These are phyloP conservation scores for Lineus longissimus DNA, from an alignment of 1,140 invertebrate species.

Conservation along the genomic window DNA sequence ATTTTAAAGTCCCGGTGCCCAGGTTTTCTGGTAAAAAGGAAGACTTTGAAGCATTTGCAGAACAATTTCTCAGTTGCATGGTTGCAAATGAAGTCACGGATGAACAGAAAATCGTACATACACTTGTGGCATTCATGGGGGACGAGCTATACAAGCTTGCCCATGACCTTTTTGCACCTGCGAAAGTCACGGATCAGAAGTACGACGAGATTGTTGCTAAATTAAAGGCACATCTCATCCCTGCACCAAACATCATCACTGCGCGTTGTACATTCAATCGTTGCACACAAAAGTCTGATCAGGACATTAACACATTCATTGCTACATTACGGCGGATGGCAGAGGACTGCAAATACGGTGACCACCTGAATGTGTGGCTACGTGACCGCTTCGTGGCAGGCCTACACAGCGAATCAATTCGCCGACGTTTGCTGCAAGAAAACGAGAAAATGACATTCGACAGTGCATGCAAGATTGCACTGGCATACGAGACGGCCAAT, in stretches of 20 bases:
- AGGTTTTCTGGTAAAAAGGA: neutral
- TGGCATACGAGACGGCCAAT: neutral
- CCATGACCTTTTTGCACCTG: neutral
- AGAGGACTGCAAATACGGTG: neutral
- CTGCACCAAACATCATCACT: neutral
- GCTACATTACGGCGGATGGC: neutral
- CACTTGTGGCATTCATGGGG: neutral
- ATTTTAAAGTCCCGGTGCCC: too few species aligned
- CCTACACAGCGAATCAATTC: neutral
- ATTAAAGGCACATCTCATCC: neutral
- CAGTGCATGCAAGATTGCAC: neutral
- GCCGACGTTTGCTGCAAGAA: neutral
- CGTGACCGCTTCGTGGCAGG: neutral
- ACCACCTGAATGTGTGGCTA: neutral
- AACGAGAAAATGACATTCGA: neutral
- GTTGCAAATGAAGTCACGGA: neutral
- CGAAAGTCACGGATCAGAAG: neutral
- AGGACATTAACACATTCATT: neutral
- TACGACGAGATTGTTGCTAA: neutral
- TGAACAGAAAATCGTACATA: neutral
- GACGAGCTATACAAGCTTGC: neutral
- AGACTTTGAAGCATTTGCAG: neutral
- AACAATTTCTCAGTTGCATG: neutral
- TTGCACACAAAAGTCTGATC: neutral
- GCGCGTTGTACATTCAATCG: neutral